Conservation (phyloP, 1,140 invertebrate genomes). For the Polyergus mexicanus region DNA sequence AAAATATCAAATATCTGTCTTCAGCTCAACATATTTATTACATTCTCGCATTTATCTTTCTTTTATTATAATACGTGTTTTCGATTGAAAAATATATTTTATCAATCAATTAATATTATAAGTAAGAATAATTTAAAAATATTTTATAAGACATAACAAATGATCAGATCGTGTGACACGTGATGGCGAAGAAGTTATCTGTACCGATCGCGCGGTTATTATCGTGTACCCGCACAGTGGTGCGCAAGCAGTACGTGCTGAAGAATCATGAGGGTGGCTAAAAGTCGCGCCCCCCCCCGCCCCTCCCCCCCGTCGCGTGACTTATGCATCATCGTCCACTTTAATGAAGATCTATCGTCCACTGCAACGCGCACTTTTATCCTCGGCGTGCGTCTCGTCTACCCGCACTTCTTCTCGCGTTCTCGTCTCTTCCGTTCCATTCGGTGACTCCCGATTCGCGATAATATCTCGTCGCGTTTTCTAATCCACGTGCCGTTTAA, state of each 20-base stretch:
- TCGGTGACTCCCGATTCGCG: background rate
- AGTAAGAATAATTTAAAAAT: conserved; percentile 53
- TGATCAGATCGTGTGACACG: background rate
- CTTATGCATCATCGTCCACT: conserved; percentile 73
- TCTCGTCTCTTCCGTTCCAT: conserved; percentile 14
- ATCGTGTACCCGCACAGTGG: conserved; percentile 53
- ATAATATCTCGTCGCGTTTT: conserved; percentile 21
- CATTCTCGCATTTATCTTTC: background rate
- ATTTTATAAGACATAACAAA: conserved; percentile 49
- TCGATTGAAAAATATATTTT: background rate
- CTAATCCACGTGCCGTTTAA: conserved; percentile 20
- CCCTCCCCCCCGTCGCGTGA: conserved; percentile 77
- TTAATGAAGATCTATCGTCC: conserved; percentile 81
- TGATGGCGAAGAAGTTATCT: conserved; percentile 71
- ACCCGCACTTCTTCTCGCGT: conserved; percentile 17
- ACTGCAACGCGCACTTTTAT: conserved; percentile 68
- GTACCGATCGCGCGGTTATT: conserved; percentile 74
- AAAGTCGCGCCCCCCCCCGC: conserved; percentile 69
- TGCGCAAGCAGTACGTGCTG: conserved; percentile 78
- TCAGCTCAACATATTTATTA: background rate
- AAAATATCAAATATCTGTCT: background rate
- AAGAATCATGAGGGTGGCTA: conserved; percentile 80
- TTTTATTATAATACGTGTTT: background rate
- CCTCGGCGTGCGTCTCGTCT: conserved; percentile 44
- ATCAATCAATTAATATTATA: conserved; percentile 42